Evolutionary conservation across 2,888 invertebrate species (phyloP).

Genomic region (Pristionchus entomophagus): DNA sequence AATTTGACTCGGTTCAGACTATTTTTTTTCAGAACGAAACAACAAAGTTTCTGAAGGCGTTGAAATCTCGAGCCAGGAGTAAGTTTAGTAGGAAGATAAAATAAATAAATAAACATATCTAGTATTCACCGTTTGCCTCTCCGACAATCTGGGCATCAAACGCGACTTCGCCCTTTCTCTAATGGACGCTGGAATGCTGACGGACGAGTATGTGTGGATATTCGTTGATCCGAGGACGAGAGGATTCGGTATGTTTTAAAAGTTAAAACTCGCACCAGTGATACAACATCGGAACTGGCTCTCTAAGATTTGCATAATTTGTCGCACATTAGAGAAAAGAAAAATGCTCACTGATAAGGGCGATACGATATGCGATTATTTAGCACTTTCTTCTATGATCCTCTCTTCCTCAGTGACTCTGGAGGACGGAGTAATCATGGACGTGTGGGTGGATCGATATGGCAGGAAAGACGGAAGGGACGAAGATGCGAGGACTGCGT

Average conservation of each 20-base stretch:
- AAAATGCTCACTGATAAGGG: too few species aligned
- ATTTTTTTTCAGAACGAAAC: background rate
- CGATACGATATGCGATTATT: too few species aligned
- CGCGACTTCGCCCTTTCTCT: constrained; percentile 53
- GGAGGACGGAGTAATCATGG: background rate
- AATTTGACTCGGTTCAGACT: background rate
- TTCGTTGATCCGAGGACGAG: constrained; percentile 60
- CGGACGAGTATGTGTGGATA: constrained; percentile 68
- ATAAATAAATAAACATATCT: background rate
- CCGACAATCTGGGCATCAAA: constrained; percentile 47
- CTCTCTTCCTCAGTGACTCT: background rate
- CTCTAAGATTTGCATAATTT: too few species aligned
- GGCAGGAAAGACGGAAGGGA: constrained; percentile 60
- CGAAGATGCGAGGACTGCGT: constrained; percentile 61
- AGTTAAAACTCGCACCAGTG: too few species aligned
- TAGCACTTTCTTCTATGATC: background rate
- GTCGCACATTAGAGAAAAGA: too few species aligned
- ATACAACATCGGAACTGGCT: too few species aligned
- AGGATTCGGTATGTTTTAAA: constrained; percentile 54
- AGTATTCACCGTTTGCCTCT: constrained; percentile 58
- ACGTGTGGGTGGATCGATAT: constrained; percentile 33
- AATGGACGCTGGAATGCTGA: constrained; percentile 58
- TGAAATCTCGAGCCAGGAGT: constrained; percentile 34
- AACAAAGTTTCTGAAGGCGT: background rate
- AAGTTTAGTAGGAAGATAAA: background rate